Conservation (phyloP, 2,797 vertebrate species). For the Micropoecilia bifurca region DNA sequence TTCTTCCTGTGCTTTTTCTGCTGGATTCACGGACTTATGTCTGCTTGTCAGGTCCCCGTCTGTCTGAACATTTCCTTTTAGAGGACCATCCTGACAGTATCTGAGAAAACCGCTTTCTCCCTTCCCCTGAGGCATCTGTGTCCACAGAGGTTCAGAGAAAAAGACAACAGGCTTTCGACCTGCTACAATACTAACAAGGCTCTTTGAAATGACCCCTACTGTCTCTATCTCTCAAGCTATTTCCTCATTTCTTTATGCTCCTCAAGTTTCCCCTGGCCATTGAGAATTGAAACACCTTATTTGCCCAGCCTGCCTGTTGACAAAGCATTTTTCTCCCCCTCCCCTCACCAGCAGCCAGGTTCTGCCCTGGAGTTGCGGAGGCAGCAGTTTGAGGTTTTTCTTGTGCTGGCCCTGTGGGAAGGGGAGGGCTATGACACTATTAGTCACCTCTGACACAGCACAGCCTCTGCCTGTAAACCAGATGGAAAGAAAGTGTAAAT, state of each 20-base stretch:
- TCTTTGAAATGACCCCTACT: conserved; percentile 52
- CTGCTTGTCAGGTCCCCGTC: conserved; percentile 57
- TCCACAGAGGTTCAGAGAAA: conserved; percentile 56
- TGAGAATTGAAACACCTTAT: conserved; percentile 53
- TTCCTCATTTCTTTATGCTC: conserved; percentile 41
- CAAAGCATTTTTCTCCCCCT: conserved; percentile 60
- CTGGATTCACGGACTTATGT: conserved; percentile 47
- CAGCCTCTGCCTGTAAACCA: conserved; percentile 65
- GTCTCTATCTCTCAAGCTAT: conserved; percentile 51
- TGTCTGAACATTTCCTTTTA: conserved; percentile 65
- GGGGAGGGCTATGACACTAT: conserved; percentile 66
- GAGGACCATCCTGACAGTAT: conserved; percentile 54
- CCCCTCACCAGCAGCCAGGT: conserved; percentile 49
- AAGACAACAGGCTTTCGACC: conserved; percentile 61
- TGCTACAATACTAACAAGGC: conserved; percentile 57
- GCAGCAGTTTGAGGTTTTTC: conserved; percentile 75
- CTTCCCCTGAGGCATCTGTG: conserved; percentile 55
- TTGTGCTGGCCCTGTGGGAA: conserved; percentile 45
- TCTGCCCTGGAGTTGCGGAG: conserved; percentile 63
- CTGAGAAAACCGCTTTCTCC: conserved; percentile 39
- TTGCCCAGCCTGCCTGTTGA: conserved; percentile 65
- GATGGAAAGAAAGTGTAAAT: conserved; percentile 71
- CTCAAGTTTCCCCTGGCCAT: conserved; percentile 44
- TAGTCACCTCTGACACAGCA: conserved; percentile 77
- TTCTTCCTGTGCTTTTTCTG: conserved; percentile 45